Percentiles rank a stretch among this genome's conserved stretches.
Conservation (phyloP, 2,113 vertebrate genomes). For the Etheostoma cragini region DNA sequence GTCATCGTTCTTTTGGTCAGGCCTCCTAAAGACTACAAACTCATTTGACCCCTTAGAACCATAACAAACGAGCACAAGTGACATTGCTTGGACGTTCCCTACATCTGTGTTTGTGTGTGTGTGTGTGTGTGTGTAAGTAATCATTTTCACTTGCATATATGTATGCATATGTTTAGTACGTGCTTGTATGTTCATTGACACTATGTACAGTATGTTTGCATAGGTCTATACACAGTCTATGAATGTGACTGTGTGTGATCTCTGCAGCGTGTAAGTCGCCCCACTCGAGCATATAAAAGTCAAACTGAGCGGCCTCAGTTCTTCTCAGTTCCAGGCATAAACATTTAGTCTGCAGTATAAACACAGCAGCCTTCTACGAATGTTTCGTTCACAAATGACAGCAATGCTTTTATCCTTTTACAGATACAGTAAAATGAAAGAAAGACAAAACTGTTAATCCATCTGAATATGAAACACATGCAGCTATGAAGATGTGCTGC, state of each 20-base stretch:
- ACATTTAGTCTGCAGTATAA: constrained; percentile 75
- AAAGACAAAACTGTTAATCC: constrained; percentile 30
- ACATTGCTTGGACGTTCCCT: constrained; percentile 24
- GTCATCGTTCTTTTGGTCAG: neutral
- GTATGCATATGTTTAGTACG: no score
- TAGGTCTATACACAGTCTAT: constrained; percentile 33
- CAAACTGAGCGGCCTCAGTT: constrained; percentile 37
- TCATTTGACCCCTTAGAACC: constrained; percentile 14
- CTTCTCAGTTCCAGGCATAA: constrained; percentile 60
- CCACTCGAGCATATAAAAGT: constrained; percentile 31
- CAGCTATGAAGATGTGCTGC: neutral
- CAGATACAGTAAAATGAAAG: constrained; percentile 25
- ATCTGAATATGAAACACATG: neutral
- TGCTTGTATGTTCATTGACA: neutral
- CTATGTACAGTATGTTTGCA: constrained; percentile 22
- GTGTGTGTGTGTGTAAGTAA: neutral
- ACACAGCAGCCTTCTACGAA: constrained; percentile 61
- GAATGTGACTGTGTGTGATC: constrained; percentile 20
- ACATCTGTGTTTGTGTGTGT: constrained; percentile 21
- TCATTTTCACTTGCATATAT: neutral
- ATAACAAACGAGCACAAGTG: constrained; percentile 27
- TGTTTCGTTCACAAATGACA: constrained; percentile 29
- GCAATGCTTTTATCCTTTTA: constrained; percentile 20
- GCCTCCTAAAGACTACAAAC: constrained; percentile 21
- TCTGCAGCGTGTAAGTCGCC: constrained; percentile 41